Evolutionary conservation across 2,888 invertebrate species (phyloP).

Genomic region (Anoplius nigerrimus): DNA sequence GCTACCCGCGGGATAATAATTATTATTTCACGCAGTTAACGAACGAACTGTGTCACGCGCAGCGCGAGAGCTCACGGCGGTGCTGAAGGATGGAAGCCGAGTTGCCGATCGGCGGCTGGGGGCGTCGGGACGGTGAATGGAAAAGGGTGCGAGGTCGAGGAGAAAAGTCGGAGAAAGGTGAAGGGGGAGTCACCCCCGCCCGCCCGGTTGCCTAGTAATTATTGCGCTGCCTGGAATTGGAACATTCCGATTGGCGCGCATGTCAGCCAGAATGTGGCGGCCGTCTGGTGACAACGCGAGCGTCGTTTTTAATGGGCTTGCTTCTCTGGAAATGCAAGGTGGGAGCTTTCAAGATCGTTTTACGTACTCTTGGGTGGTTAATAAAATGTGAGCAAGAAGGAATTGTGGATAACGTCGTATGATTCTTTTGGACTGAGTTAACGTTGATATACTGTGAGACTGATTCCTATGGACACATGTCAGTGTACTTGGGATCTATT

Average conservation of each 20-base stretch:
- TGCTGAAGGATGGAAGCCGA: neutral
- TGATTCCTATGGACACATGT: too few relatives aligned
- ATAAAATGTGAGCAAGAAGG: too few relatives aligned
- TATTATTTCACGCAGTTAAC: conserved; percentile 67
- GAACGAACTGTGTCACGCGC: conserved; percentile 66
- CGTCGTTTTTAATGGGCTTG: too few relatives aligned
- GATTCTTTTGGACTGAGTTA: too few relatives aligned
- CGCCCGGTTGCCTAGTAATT: conserved; percentile 46
- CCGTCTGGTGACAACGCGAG: neutral
- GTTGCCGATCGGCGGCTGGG: neutral
- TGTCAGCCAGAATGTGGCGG: neutral
- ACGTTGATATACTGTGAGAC: too few relatives aligned
- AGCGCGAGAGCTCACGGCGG: conserved; percentile 31
- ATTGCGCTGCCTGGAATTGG: conserved; percentile 48
- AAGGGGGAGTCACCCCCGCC: neutral
- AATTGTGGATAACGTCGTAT: too few relatives aligned
- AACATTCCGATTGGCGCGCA: conserved; percentile 44
- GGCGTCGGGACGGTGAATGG: neutral
- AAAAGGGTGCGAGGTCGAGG: conserved; percentile 1
- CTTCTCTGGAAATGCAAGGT: too few relatives aligned
- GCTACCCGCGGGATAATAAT: conserved; percentile 61
- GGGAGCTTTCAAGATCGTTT: too few relatives aligned
- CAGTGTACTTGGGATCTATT: too few relatives aligned
- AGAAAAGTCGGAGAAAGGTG: conserved; percentile 3
- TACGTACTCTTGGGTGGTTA: too few relatives aligned